phyloP scores from a whole-genome alignment of 1,140 invertebrate genomes.

The Acromyrmex charruanus region DNA sequence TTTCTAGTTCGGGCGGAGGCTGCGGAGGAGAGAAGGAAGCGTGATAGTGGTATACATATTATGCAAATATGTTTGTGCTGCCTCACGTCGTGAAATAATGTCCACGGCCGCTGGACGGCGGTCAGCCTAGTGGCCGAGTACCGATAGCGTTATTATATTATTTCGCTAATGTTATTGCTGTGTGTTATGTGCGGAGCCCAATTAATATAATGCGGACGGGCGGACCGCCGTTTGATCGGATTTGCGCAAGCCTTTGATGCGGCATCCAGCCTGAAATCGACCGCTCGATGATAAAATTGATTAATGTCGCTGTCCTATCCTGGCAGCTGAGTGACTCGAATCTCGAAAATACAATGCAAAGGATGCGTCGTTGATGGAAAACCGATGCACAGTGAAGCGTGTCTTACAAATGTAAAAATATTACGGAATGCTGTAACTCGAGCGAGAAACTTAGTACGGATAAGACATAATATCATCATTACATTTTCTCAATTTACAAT shows the following conservation, averaged over 20 bases:
- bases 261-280: constrained; percentile 65
- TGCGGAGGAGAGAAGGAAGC: constrained; percentile 4
- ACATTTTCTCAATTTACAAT: neutral
- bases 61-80: constrained; percentile 75
- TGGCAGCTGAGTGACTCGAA: neutral
- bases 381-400: neutral
- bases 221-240: constrained; percentile 59
- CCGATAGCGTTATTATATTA: constrained; percentile 79
- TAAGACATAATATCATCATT: neutral
- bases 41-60: constrained; percentile 67
- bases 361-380: neutral
- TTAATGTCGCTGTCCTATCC: constrained; percentile 44
- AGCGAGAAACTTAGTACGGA: neutral
- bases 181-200: constrained; percentile 69
- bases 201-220: constrained; percentile 78
- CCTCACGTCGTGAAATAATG: constrained; percentile 64
- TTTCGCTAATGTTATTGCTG: constrained; percentile 81
- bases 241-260: constrained; percentile 53
- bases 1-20: constrained; percentile 2
- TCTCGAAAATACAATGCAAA: constrained; percentile 8
- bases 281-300: constrained; percentile 79
- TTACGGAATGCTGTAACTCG: neutral
- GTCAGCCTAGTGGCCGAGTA: constrained; percentile 65
- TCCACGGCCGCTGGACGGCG: constrained; percentile 30
- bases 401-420: neutral